A percentile compares a stretch with the other conserved stretches of the same genome.
Evolutionary conservation across 2,797 vertebrate genomes (phyloP).

Genomic region (Lindbergichthys nudifrons): DNA sequence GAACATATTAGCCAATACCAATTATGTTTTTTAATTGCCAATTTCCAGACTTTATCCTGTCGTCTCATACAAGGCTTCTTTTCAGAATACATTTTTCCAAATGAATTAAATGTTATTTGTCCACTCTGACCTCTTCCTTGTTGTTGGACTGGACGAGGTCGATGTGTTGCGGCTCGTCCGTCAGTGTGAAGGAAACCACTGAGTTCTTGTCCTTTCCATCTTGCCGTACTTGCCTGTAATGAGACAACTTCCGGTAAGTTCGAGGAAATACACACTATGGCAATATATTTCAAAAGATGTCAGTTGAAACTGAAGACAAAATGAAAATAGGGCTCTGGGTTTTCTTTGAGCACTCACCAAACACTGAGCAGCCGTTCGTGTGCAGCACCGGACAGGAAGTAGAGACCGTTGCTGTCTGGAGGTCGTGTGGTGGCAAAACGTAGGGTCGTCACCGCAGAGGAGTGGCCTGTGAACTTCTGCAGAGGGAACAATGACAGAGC

Average conservation of each 20-base stretch:
- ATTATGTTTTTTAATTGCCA: too few species aligned
- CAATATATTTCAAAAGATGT: rapidly evolving
- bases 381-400: slow-evolving; percentile 95
- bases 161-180: slow-evolving; percentile 91
- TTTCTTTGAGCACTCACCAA: slow-evolving; percentile 86
- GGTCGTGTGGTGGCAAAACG: slow-evolving; percentile 91
- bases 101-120: not conserved
- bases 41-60: too few species aligned
- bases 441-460: slow-evolving; percentile 93
- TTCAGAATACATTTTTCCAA: not conserved
- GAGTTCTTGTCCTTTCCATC: slow-evolving; percentile 96
- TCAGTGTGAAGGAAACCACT: slow-evolving; percentile 94
- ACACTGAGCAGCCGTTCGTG: slow-evolving; percentile 95
- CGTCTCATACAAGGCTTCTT: too few species aligned
- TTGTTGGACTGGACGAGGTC: slow-evolving; percentile 91
- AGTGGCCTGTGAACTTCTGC: slow-evolving; percentile 97
- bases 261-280: not conserved
- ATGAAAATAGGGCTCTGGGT: not conserved
- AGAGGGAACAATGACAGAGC: slow-evolving; percentile 14
- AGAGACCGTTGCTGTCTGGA: slow-evolving; percentile 91
- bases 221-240: slow-evolving; percentile 93
- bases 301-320: rapidly evolving
- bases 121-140: slow-evolving; percentile 91
- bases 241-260: slow-evolving; percentile 20
- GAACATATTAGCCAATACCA: too few species aligned